Evolutionary conservation across 2,113 vertebrate species (phyloP).

Genomic region (Takifugu flavidus): DNA sequence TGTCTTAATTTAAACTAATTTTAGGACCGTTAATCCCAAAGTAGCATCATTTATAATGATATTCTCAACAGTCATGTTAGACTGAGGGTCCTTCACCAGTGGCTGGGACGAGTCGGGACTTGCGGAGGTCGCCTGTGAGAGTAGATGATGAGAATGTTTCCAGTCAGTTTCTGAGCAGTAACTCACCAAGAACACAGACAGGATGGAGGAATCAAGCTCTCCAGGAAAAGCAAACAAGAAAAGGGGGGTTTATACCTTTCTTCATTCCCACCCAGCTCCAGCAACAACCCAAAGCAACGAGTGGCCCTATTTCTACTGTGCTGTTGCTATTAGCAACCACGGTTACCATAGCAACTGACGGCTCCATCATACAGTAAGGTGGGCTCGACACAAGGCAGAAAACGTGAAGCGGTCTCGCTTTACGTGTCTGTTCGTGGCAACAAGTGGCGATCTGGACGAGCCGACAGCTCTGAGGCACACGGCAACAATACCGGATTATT

Average conservation of each 20-base stretch:
- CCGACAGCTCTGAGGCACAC: too few relatives aligned
- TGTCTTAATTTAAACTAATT: too few relatives aligned
- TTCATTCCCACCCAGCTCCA: slow-evolving; percentile 2
- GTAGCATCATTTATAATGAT: too few relatives aligned
- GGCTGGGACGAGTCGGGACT: slow-evolving; percentile 47
- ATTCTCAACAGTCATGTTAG: too few relatives aligned
- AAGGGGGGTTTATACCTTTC: slow-evolving; percentile 21
- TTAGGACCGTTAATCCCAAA: too few relatives aligned
- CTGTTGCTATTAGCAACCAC: slow-evolving; percentile 27
- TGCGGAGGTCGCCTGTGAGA: slow-evolving; percentile 56
- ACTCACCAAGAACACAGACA: slow-evolving; percentile 1
- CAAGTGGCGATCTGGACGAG: neutral
- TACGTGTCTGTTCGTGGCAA: neutral
- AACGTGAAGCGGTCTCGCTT: slow-evolving; percentile 12
- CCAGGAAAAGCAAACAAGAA: neutral
- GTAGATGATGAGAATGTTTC: slow-evolving; percentile 3
- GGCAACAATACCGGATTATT: neutral
- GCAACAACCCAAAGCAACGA: slow-evolving; percentile 5
- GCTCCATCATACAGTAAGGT: slow-evolving; percentile 17
- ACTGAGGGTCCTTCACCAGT: slow-evolving; percentile 36
- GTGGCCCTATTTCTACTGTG: slow-evolving; percentile 11
- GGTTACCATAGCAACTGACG: slow-evolving; percentile 34
- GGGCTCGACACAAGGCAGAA: slow-evolving; percentile 4
- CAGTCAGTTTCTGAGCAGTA: neutral
- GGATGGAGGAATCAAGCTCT: neutral